A percentile compares a stretch with the other conserved stretches of the same genome.
Conservation (phyloP, 2,797 vertebrate genomes). For the Sebastes umbrosus region DNA sequence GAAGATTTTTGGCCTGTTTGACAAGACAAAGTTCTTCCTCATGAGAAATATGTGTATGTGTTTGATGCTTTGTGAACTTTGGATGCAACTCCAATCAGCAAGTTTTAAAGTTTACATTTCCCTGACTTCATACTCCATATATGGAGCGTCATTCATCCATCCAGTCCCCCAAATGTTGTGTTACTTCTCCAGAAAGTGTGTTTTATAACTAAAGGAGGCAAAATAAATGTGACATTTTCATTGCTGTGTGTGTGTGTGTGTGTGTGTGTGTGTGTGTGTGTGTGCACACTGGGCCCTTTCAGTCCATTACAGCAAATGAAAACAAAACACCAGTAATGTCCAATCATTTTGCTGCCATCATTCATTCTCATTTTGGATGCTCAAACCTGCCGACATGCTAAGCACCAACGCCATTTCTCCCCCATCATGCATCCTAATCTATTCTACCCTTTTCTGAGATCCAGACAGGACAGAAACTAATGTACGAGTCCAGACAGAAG, state of each 20-base stretch:
- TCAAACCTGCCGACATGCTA: neutral
- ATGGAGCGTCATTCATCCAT: neutral
- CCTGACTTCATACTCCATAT: neutral
- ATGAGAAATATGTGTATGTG: too few relatives aligned
- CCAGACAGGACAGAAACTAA: conserved; percentile 17
- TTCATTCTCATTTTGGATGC: conserved; percentile 45
- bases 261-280: neutral
- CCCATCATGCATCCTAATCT: conserved; percentile 26
- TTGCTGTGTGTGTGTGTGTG: neutral
- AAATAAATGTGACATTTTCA: conserved; percentile 40
- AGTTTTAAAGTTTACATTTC: neutral
- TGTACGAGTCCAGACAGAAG: conserved; percentile 8
- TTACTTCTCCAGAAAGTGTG: neutral
- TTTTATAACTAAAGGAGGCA: conserved; percentile 1
- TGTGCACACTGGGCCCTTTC: neutral
- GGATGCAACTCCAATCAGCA: neutral
- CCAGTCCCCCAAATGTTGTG: neutral
- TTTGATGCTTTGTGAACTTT: neutral
- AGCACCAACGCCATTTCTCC: conserved; percentile 13
- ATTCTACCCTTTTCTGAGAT: conserved; percentile 5
- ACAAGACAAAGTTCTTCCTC: neutral
- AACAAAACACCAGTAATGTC: conserved; percentile 47
- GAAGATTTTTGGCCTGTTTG: too few relatives aligned
- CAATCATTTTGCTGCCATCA: conserved; percentile 43
- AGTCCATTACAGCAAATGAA: conserved; percentile 55